A percentile compares a stretch with the other conserved stretches of the same genome.
phyloP scores from a whole-genome alignment of 2,888 invertebrate genomes.

The Plagodis dolabraria region DNA sequence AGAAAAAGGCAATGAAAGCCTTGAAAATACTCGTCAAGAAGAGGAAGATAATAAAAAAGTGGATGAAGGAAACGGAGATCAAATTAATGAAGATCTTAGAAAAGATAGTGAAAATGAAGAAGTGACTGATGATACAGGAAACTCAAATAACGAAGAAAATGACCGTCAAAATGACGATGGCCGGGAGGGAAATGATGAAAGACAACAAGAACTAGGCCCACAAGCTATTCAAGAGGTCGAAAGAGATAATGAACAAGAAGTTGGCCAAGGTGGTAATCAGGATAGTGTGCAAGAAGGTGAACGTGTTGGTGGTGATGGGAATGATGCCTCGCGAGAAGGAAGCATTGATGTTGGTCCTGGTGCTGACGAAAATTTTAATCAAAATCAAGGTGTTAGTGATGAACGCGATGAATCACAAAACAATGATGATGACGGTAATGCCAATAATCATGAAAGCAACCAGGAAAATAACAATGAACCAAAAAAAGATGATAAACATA shows the following conservation, averaged over 20 bases:
- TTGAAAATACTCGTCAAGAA: constrained; percentile 3
- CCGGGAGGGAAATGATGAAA: neutral
- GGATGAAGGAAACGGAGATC: constrained; percentile 1
- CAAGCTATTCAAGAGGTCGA: neutral
- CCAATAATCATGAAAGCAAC: neutral
- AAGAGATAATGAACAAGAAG: constrained; percentile 4
- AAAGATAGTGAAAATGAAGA: constrained; percentile 1
- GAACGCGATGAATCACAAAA: neutral
- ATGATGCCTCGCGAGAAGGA: neutral
- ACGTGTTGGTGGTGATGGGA: neutral
- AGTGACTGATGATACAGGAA: constrained; percentile 14
- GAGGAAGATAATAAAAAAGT: constrained; percentile 1
- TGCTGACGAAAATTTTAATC: neutral
- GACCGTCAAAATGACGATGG: neutral
- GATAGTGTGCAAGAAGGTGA: neutral
- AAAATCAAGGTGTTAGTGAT: neutral
- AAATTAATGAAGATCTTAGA: neutral
- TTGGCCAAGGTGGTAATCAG: neutral
- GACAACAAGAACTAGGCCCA: neutral
- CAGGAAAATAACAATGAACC: neutral
- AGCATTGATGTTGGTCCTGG: neutral
- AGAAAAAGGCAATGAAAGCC: constrained; percentile 6
- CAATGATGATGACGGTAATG: neutral
- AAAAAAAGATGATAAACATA: neutral
- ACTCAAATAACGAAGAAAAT: neutral